Base-by-base conservation (phyloP, 2,888 invertebrate genomes). In the Sphaeridia pumilis region DNA sequence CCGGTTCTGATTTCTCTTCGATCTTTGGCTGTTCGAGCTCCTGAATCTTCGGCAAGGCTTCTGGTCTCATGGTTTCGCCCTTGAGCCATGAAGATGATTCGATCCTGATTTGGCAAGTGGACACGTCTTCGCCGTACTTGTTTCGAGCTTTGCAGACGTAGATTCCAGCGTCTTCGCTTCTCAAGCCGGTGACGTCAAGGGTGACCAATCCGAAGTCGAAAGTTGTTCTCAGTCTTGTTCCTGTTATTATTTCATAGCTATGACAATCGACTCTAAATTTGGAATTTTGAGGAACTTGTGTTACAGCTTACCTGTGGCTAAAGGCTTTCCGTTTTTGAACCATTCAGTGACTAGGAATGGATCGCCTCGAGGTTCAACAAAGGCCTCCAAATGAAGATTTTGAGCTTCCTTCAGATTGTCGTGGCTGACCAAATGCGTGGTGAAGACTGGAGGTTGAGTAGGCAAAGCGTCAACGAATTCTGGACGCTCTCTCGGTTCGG, bases 151-250 rank as follows among this genome's bases (percentile, higher is more conserved):
- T 87, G 74, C 94, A 94, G 1, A 90, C 90, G 69, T 95, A 97
- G 65, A 92, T 84, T 4, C 93, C 61, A 2, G 89, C 89, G 72
- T 97, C 95, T 66, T 92, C 90, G 46, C 81, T 79, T 65, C 93
- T 79, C 41, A 92, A 68, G 2, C 88, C 83, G 68, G 88, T 87
- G 56, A 94, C 84, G 17, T 92, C 88, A 26, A 94, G 72, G 0
- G 92, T 88, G 0, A 97, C 95, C 56, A 93, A 78, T 45, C 97
- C 97, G 72, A 98, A 97, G 70, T 98, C 97, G 68, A 95, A 90
- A 25, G 90, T 87, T 65, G 92, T 92, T 68, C 88, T 20, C 31
- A 58, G 50, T 12, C 60, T 26, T 0, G 55, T 44, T 14, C 57
- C 47, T 48, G 42, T 4, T 10, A 34, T 14, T n/a, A 12, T 12